Base-by-base conservation (phyloP, 2,888 invertebrate species). In the Slavum lentiscoides region DNA sequence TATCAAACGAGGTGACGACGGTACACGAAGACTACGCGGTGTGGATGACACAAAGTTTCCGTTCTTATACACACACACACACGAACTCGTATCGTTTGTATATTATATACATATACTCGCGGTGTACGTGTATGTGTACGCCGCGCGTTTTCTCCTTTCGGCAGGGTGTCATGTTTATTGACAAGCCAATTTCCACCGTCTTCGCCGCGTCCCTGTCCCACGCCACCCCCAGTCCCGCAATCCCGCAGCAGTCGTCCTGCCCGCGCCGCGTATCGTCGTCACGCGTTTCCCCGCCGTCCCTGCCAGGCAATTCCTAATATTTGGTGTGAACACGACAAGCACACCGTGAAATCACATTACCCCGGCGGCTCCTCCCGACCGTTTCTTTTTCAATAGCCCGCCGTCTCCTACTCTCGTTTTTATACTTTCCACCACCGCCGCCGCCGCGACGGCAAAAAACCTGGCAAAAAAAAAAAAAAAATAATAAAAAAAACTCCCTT, bases 101-200 rank as follows among this genome's bases (percentile, higher is more conserved):
- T n/a, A n/a, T n/a, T n/a, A n/a, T n/a, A n/a, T n/a, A n/a, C n/a
- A n/a, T n/a, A n/a, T n/a, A n/a, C n/a, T 9, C 21, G 21, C n/a
- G 21, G 4, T 68, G 17, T 53, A 49, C 49, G 17, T 53, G 11
- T 58, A n/a, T 67, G 2, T 1, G 13, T 30, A 30, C 30, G 30
- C 30, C 2, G 1, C 1, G 30, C 30, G 30, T 30, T 30, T 68
- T 59, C 59, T 59, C 59, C 58, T 49, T 61, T 53, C 23, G 21
- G 23, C 70, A 8, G 69, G 81, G 83, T 84, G 83, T 82, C 83
- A 82, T 83, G 83, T 82, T 82, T 83, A 84, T 84, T 83, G 83
- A 83, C 83, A 83, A 83, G 83, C 80, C 83, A 83, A 83, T 83
- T 83, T 82, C 69, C 82, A 58, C 30, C 30, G 30, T 30, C 30